Conservation (phyloP, 2,113 vertebrate species). For the Phycodurus eques region DNA sequence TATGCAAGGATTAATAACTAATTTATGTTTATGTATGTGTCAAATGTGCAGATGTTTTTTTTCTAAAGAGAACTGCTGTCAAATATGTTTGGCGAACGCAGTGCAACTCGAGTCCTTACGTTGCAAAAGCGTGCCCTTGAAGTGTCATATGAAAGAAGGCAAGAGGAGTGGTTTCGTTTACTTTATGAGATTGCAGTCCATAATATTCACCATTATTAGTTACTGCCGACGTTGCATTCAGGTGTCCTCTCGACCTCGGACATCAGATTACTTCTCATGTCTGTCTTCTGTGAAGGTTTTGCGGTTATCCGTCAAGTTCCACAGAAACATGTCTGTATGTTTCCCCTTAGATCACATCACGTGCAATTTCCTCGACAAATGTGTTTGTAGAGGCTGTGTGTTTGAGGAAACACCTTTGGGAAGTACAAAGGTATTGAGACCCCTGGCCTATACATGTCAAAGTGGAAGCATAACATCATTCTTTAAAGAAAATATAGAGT, state of each 20-base stretch:
- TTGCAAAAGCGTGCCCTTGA: constrained; percentile 2
- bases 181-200: constrained; percentile 21
- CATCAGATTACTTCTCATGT: constrained; percentile 16
- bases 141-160: constrained; percentile 28
- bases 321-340: constrained; percentile 19
- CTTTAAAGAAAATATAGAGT: neutral
- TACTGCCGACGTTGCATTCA: constrained; percentile 3
- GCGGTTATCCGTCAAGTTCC: constrained; percentile 17
- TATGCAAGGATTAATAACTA: neutral
- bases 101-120: neutral
- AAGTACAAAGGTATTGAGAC: constrained; percentile 4
- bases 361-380: neutral
- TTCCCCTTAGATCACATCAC: constrained; percentile 18
- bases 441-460: neutral
- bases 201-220: constrained; percentile 37
- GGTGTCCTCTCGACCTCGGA: constrained; percentile 21
- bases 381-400: neutral
- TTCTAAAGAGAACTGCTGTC: neutral
- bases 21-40: neutral
- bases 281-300: constrained; percentile 11
- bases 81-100: neutral
- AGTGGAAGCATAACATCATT: neutral
- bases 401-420: constrained; percentile 31
- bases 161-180: constrained; percentile 21
- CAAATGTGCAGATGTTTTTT: neutral